Conservation (phyloP, 2,888 invertebrate species). For the Schizotus pectinicornis region DNA sequence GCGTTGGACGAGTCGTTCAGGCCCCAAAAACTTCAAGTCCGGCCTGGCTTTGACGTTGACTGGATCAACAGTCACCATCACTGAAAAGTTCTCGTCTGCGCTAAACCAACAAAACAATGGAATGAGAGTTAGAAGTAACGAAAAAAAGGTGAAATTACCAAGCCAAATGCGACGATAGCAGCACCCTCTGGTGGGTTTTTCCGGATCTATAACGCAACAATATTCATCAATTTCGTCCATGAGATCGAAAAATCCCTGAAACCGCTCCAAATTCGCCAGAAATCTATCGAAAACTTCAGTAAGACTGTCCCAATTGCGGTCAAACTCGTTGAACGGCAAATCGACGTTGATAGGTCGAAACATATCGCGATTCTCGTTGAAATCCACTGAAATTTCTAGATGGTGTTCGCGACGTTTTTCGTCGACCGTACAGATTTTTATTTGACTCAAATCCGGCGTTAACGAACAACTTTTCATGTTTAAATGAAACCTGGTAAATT, state of each 20-base stretch:
- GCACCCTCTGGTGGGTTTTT: slow-evolving; percentile 50
- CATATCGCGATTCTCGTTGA: slow-evolving; percentile 33
- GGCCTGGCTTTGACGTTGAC: slow-evolving; percentile 49
- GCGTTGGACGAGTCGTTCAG: slow-evolving; percentile 47
- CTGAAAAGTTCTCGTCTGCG: slow-evolving; percentile 53
- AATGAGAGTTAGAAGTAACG: slow-evolving; percentile 9
- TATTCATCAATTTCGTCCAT: slow-evolving; percentile 56
- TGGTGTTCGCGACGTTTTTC: slow-evolving; percentile 41
- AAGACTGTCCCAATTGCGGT: slow-evolving; percentile 34
- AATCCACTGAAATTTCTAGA: slow-evolving; percentile 41
- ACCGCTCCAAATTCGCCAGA: slow-evolving; percentile 40
- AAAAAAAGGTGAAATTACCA: slow-evolving; percentile 40
- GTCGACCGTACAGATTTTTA: slow-evolving; percentile 37
- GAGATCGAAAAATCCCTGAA: slow-evolving; percentile 55
- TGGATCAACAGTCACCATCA: slow-evolving; percentile 55
- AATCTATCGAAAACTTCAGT: slow-evolving; percentile 48
- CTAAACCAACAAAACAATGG: neutral
- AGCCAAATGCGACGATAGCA: slow-evolving; percentile 55
- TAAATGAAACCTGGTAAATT: slow-evolving; percentile 46
- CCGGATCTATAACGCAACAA: slow-evolving; percentile 58
- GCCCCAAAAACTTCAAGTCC: slow-evolving; percentile 56
- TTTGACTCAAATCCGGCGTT: slow-evolving; percentile 39
- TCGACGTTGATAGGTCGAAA: slow-evolving; percentile 45
- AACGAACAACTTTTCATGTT: slow-evolving; percentile 40
- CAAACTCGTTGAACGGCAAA: slow-evolving; percentile 40